These are phyloP conservation scores for Sapayoa aenigma DNA, from an alignment of 2,113 vertebrate genomes.

Conservation along the genomic window DNA sequence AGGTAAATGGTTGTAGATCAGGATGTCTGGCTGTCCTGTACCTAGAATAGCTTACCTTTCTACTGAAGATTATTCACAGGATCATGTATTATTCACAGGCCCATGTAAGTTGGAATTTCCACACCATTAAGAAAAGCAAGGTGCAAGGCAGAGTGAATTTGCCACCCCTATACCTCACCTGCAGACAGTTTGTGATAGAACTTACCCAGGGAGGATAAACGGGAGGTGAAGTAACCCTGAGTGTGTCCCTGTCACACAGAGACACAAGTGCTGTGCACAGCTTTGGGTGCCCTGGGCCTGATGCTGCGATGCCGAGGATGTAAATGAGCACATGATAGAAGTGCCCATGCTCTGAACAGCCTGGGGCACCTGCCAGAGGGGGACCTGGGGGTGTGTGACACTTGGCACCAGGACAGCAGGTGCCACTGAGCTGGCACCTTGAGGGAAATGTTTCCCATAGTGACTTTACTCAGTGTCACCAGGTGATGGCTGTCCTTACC, in stretches of 20 bases:
- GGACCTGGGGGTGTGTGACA: not conserved
- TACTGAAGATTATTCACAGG: not conserved
- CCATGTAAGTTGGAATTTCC: not conserved
- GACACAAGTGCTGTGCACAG: not conserved
- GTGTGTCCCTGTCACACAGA: not conserved
- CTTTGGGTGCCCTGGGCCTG: not conserved
- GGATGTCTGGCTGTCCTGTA: not conserved
- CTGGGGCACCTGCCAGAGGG: not conserved
- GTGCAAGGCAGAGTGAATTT: not conserved
- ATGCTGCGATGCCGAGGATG: fast-evolving
- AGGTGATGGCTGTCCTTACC: slow-evolving; percentile 68
- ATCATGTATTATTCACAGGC: not conserved
- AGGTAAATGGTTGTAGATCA: not conserved
- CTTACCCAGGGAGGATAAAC: not conserved
- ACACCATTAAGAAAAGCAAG: not conserved
- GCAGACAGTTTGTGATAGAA: not conserved
- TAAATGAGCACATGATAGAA: not conserved
- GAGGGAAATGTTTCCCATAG: not conserved
- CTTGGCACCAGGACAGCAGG: not conserved
- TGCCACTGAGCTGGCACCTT: not conserved
- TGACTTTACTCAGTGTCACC: not conserved
- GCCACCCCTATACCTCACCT: not conserved
- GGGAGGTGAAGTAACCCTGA: not conserved
- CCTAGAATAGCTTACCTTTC: not conserved
- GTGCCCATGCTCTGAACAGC: not conserved